phyloP scores from a whole-genome alignment of 2,888 invertebrate genomes.

The Halictus quadricinctus region DNA sequence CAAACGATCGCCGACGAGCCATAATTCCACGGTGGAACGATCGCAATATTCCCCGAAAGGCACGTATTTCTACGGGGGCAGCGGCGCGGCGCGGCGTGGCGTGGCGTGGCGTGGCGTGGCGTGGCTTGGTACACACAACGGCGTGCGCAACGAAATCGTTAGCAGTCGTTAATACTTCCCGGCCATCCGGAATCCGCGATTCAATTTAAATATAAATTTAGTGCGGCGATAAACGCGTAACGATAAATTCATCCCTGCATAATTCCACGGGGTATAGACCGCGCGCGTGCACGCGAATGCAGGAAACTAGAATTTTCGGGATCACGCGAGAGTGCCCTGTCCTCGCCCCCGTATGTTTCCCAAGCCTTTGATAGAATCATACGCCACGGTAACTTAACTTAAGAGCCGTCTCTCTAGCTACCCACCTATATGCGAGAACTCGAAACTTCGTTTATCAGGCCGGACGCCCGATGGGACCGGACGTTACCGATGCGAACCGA shows the following conservation, averaged over 20 bases:
- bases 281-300: constrained; percentile 11
- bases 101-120: not conserved
- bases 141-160: constrained; percentile 25
- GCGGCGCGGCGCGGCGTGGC: too few relatives aligned
- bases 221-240: constrained; percentile 16
- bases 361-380: constrained; percentile 47
- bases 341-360: constrained; percentile 11
- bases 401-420: constrained; percentile 28
- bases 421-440: constrained; percentile 41
- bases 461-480: constrained; percentile 60
- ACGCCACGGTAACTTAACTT: constrained; percentile 52
- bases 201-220: constrained; percentile 26
- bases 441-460: constrained; percentile 64
- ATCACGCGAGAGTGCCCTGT: constrained; percentile 30
- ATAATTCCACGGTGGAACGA: constrained; percentile 15
- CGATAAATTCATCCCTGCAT: constrained; percentile 28
- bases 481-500: constrained; percentile 70
- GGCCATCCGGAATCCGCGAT: constrained; percentile 19
- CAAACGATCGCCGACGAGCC: constrained; percentile 17
- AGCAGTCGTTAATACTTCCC: constrained; percentile 25
- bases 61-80: constrained; percentile 1
- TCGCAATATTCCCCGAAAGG: constrained; percentile 24
- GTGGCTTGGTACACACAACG: not conserved
- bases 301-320: constrained; percentile 36
- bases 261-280: constrained; percentile 8